Conservation (phyloP, 2,888 invertebrate species). For the Callyntrura sp. region DNA sequence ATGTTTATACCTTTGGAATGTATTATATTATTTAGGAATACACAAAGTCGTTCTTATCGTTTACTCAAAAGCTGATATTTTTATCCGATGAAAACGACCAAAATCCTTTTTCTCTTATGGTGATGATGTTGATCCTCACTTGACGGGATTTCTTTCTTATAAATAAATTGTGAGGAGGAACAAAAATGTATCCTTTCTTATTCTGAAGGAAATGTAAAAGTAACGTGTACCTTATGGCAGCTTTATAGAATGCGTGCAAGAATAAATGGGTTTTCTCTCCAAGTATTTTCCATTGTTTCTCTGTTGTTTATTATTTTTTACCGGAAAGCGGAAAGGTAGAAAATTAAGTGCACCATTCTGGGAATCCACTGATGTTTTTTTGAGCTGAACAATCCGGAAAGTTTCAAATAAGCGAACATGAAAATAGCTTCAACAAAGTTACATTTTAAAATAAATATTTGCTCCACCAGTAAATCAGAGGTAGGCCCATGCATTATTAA, state of each 20-base stretch:
- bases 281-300: slow-evolving; percentile 24
- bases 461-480: slow-evolving; percentile 53
- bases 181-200: not conserved
- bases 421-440: slow-evolving; percentile 10
- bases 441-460: slow-evolving; percentile 36
- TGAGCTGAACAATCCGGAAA: not conserved
- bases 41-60: slow-evolving; percentile 9
- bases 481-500: slow-evolving; percentile 28
- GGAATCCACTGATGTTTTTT: slow-evolving; percentile 12
- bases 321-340: slow-evolving; percentile 71
- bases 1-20: slow-evolving; percentile 33
- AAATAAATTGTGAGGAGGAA: not conserved
- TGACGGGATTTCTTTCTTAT: not conserved
- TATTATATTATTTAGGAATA: not conserved
- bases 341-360: slow-evolving; percentile 55
- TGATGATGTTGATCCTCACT: slow-evolving; percentile 33
- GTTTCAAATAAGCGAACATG: not conserved
- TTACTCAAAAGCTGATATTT: slow-evolving; percentile 21
- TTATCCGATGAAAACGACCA: slow-evolving; percentile 20
- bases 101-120: not conserved
- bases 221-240: not conserved
- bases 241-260: not conserved
- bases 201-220: not conserved
- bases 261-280: not conserved
- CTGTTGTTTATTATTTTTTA: slow-evolving; percentile 66